Evolutionary conservation across 2,797 vertebrate species (phyloP), one percentile per base, ranked within the genome.

Genomic region (Sebastes minor): DNA sequence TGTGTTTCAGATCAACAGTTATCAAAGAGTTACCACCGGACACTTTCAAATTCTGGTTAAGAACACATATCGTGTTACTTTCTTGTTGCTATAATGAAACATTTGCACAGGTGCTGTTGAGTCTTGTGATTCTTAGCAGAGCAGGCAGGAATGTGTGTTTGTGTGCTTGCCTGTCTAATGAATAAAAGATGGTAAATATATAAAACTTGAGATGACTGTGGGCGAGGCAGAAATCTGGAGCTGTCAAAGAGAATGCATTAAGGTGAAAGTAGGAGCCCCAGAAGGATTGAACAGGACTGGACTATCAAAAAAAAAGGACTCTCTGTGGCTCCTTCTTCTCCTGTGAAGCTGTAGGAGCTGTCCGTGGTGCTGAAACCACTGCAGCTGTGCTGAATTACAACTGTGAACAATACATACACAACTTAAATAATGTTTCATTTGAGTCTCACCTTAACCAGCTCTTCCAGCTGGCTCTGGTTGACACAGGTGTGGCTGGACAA

Each of bases 391-490:
- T 60, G 8, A 2, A 25, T 25, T 25, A 33, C 60, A 75, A 16
- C 16, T 46, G 33, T 65, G 28, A 55, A 55, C 56, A 53, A 27
- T 7, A 23, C 12, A 63, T 4, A 4, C 8, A 14, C 7, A 8
- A 42, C 1, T 5, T 20, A 2, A 27, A 20, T 12, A 4, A 9
- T 1, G 9, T 46, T 27, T 42, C 1, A 46, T 56, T 1, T 72
- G 4, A 27, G 16, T 74, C 74, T 96, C 95, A 99, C 98, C 98
- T 98, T 97, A 74, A 99, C 97, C 88, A 99, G 95, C 80, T 98
- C 96, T 88, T 99, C 98, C 91, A 99, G 95, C 88, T 99, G 96
- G 10, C 96, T 97, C 74, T 96, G 95, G 91, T 98, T 99, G 88
- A 99, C 97, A 86, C 98, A 99, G 56, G 97, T 84, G 77, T 99